These are phyloP conservation scores for Cyprinodon diabolis DNA, from an alignment of 2,797 vertebrate species.

Conservation along the genomic window DNA sequence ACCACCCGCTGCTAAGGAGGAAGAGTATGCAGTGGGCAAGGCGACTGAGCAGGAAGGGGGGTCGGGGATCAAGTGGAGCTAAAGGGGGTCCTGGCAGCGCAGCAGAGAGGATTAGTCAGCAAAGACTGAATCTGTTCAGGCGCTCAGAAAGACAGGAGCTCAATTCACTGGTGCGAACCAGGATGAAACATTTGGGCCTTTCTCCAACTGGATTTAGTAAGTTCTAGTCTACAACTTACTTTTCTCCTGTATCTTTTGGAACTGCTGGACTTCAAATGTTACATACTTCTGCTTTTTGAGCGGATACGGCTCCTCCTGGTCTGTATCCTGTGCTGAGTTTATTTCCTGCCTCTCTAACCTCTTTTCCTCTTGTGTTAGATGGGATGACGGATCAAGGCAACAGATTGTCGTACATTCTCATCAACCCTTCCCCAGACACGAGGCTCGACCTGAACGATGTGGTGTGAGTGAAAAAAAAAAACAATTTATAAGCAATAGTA, in stretches of 20 bases:
- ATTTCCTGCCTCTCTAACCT: conserved; percentile 61
- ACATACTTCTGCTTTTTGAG: conserved; percentile 18
- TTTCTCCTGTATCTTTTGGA: not conserved
- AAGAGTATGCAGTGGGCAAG: conserved; percentile 91
- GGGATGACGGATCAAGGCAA: conserved; percentile 87
- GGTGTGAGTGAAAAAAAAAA: conserved; percentile 79
- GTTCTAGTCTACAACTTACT: conserved; percentile 24
- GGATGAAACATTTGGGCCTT: conserved; percentile 88
- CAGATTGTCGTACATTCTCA: conserved; percentile 87
- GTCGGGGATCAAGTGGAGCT: conserved; percentile 73
- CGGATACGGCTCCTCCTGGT: conserved; percentile 47
- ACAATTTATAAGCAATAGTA: not conserved
- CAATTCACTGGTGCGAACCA: conserved; percentile 83
- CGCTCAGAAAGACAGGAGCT: conserved; percentile 88
- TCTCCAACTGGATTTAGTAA: conserved; percentile 85
- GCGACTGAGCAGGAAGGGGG: conserved; percentile 84
- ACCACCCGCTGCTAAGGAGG: conserved; percentile 85
- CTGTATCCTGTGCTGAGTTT: conserved; percentile 56
- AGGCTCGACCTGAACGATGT: conserved; percentile 86
- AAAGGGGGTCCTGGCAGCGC: conserved; percentile 82
- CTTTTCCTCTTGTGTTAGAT: conserved; percentile 75
- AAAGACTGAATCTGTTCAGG: conserved; percentile 84
- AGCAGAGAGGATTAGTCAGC: conserved; percentile 85
- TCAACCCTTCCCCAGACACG: conserved; percentile 86
- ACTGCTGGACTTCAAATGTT: not conserved